A percentile compares a stretch with the other conserved stretches of the same genome.
Evolutionary conservation across 1,140 invertebrate genomes (phyloP).

Genomic region (Caenorhabditis brenneri): DNA sequence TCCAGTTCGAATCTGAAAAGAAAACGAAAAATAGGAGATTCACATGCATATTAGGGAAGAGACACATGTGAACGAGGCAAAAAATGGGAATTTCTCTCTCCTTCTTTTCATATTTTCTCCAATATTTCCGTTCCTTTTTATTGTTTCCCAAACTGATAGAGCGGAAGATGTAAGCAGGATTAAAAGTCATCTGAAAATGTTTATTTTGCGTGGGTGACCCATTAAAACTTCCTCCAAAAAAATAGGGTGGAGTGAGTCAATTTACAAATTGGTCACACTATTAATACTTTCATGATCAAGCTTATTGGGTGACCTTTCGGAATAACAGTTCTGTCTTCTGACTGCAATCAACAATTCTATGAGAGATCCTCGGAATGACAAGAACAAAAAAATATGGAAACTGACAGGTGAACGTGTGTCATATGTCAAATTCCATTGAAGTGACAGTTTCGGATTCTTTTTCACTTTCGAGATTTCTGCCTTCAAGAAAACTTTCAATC

Average conservation of each 20-base stretch:
- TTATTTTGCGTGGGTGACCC: slow-evolving; percentile 1
- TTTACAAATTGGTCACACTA: not conserved
- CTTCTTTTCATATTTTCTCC: not conserved
- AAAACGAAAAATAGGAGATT: not conserved
- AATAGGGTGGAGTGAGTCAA: not conserved
- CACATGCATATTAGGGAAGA: not conserved
- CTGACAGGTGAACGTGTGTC: no score
- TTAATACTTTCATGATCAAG: slow-evolving; percentile 8
- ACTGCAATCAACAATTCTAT: no score
- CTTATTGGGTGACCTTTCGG: not conserved
- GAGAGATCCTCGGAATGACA: no score
- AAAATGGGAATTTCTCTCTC: not conserved
- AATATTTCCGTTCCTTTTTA: not conserved
- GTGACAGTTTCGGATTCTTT: no score
- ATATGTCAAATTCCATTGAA: no score
- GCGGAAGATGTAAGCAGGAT: not conserved
- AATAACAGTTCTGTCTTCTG: no score
- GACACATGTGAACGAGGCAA: not conserved
- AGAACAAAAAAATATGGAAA: no score
- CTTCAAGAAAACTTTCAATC: no score
- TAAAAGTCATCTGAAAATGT: not conserved
- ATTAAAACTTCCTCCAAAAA: not conserved
- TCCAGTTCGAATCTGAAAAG: no score
- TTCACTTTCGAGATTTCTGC: no score
- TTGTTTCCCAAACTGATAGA: not conserved